These are phyloP conservation scores for Cephus cinctus DNA, from an alignment of 1,140 invertebrate species.

Conservation along the genomic window DNA sequence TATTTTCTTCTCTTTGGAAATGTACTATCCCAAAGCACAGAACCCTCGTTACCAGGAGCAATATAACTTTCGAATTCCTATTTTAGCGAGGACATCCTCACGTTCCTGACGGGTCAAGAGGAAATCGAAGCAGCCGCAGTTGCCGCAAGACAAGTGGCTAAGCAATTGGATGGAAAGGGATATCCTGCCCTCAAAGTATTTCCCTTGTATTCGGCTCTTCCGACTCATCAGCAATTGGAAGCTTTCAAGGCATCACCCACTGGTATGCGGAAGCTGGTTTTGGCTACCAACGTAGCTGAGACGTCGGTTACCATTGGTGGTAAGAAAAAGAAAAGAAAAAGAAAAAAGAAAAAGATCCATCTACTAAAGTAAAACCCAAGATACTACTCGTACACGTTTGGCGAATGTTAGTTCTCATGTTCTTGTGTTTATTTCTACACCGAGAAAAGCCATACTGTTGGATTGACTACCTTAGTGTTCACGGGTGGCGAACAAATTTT, in stretches of 20 bases:
- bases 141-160: conserved; percentile 73
- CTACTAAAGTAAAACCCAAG: too few species aligned
- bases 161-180: conserved; percentile 60
- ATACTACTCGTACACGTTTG: too few species aligned
- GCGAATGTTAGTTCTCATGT: too few species aligned
- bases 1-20: too few species aligned
- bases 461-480: too few species aligned
- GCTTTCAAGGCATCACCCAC: conserved; percentile 70
- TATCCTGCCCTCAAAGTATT: conserved; percentile 67
- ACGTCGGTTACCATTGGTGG: conserved; percentile 91
- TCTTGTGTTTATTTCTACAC: too few species aligned
- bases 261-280: conserved; percentile 82
- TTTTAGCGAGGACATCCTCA: conserved; percentile 83
- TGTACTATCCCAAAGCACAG: too few species aligned
- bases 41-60: too few species aligned
- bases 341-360: conserved; percentile 1
- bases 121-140: conserved; percentile 90
- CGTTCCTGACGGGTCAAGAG: conserved; percentile 98
- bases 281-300: conserved; percentile 98
- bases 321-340: conserved; percentile 18
- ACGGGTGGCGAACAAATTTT: too few species aligned
- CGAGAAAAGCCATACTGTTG: too few species aligned
- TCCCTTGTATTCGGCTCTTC: conserved; percentile 81
- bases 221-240: conserved; percentile 73
- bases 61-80: too few species aligned